Base-by-base conservation (phyloP, 2,113 vertebrate species). In the Candoia aspera region DNA sequence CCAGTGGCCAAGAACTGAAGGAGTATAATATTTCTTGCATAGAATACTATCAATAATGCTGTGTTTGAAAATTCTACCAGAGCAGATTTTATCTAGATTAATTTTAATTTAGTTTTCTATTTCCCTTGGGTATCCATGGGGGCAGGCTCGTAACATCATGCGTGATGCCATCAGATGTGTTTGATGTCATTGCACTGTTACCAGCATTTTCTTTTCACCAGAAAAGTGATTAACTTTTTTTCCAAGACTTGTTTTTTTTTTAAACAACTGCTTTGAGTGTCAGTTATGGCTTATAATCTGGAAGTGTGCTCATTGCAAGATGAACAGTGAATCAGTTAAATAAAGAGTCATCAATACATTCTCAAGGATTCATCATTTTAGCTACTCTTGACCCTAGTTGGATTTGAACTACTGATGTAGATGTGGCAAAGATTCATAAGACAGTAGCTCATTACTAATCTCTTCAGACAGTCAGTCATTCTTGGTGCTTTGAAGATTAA, bases 1-100 rank as follows among this genome's bases (percentile, higher is more conserved):
- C 87, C 93, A 94, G 93, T 86, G 94, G 95, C 93, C 92, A 96
- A 96, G 94, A 94, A 96, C 96, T 90, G 93, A 95, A 64, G 94
- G 95, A 96, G 90, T 83, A 83, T 90, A 84, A 33, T 91, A 58
- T 93, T 86, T 87, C 57, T 84, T 93, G 89, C 57, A 55, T 58
- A 53, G 92, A 95, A 96, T 94, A 93, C 96, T 95, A 95, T 55
- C 91, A 96, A 95, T 93, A 95, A 97, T 96, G 94, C 94, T 91
- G 79, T 96, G 92, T 91, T 96, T 93, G 96, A 93, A 96, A 93
- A 68, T 96, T 95, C 95, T 95, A 95, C 94, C 92, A 93, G 95
- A 95, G 89, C 88, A 91, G 90, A 93, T 93, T 96, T 90, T 94
- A 73, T 91, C 87, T 58, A 68, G 84, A 73, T 73, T 94, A 93